Evolutionary conservation across 2,113 vertebrate genomes (phyloP).

Genomic region (Athene noctua): DNA sequence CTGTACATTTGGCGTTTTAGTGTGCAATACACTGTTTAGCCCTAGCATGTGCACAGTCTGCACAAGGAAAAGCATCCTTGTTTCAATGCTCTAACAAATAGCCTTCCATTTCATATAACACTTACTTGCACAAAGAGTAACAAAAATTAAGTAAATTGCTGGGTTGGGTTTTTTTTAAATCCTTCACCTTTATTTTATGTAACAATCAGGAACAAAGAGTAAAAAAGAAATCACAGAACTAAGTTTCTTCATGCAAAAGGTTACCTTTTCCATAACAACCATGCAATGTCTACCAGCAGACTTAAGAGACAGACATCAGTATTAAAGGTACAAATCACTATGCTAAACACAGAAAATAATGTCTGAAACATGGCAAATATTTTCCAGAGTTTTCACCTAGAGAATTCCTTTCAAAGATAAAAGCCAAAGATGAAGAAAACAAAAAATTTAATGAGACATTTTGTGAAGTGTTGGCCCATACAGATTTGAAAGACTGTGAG

Average conservation of each 20-base stretch:
- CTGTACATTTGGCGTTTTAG: background rate
- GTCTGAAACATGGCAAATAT: background rate
- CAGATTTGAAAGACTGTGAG: background rate
- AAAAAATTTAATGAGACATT: background rate
- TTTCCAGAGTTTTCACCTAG: background rate
- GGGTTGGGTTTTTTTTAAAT: background rate
- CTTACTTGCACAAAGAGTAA: background rate
- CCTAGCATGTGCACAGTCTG: fast-evolving
- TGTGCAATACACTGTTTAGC: background rate
- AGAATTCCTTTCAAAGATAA: background rate
- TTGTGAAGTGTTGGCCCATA: background rate
- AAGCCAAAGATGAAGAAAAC: background rate
- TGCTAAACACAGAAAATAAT: background rate
- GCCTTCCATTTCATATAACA: background rate
- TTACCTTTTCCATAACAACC: background rate
- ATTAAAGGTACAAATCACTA: background rate
- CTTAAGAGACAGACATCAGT: background rate
- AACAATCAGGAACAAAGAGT: background rate
- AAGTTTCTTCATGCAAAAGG: background rate
- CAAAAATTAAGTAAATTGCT: background rate
- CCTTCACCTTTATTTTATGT: background rate
- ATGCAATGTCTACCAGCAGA: background rate
- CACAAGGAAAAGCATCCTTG: background rate
- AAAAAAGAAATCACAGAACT: background rate
- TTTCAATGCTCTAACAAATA: background rate